Percentiles rank a stretch among this genome's conserved stretches.
These are phyloP conservation scores for Musca vetustissima DNA, from an alignment of 1,140 invertebrate species.

Conservation along the genomic window DNA sequence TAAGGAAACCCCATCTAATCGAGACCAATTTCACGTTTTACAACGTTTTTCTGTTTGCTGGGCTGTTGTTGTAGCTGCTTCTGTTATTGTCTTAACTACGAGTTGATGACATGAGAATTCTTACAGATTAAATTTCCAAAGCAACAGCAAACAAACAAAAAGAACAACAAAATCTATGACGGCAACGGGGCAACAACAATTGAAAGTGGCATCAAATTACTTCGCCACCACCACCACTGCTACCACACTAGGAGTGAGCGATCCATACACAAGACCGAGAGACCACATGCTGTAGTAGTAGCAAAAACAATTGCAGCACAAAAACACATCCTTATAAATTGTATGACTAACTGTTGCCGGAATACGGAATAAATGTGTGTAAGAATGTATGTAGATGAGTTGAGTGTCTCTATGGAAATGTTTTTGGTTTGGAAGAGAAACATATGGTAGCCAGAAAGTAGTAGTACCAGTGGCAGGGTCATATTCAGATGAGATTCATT, in stretches of 20 bases:
- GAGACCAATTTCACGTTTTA: no score
- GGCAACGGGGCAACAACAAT: slow-evolving; percentile 7
- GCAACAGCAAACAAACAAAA: no score
- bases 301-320: background rate
- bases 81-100: no score
- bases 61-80: no score
- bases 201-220: slow-evolving; percentile 46
- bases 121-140: no score
- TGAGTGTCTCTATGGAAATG: background rate
- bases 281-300: background rate
- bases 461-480: background rate
- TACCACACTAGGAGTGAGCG: background rate
- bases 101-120: no score
- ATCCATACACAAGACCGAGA: background rate
- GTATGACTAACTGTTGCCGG: no score
- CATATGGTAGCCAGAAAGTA: background rate
- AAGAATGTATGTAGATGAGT: background rate
- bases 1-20: no score
- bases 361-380: background rate
- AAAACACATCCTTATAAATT: background rate
- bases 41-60: no score
- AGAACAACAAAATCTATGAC: no score
- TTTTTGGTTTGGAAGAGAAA: background rate
- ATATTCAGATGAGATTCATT: no score
- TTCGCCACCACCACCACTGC: background rate